phyloP scores from a whole-genome alignment of 1,140 invertebrate genomes.

The Oncopodura yosiiana region DNA sequence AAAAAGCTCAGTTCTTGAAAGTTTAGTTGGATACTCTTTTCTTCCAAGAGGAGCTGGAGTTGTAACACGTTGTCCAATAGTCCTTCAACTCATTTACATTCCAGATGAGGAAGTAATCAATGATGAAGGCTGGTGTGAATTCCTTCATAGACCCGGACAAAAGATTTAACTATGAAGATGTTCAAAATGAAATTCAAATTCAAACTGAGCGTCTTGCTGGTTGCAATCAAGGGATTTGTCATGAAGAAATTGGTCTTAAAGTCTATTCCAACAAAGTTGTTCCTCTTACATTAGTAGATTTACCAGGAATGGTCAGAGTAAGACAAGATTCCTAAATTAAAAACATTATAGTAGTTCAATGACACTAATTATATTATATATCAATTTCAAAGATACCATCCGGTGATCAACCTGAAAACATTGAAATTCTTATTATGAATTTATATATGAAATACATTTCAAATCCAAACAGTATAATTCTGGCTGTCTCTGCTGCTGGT shows the following conservation, averaged over 20 bases:
- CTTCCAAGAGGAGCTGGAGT: conserved; percentile 93
- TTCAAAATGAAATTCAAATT: conserved; percentile 6
- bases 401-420: conserved; percentile 82
- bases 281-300: conserved; percentile 13
- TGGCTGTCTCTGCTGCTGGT: conserved; percentile 87
- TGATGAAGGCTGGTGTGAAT: not conserved
- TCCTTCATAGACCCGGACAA: not conserved
- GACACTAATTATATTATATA: not conserved
- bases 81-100: conserved; percentile 86
- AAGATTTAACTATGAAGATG: not conserved
- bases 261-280: conserved; percentile 8
- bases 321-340: not conserved
- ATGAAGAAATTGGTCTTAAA: not conserved
- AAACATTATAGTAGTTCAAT: not conserved
- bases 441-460: conserved; percentile 71
- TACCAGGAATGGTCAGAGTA: conserved; percentile 20
- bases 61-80: conserved; percentile 85
- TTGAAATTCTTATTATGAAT: conserved; percentile 70
- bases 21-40: conserved; percentile 92
- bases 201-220: conserved; percentile 2
- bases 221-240: not conserved
- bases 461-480: conserved; percentile 81
- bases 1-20: conserved; percentile 98
- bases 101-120: conserved; percentile 71
- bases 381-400: conserved; percentile 55